phyloP scores from a whole-genome alignment of 2,888 invertebrate genomes.

The Dicyrtomina minuta region DNA sequence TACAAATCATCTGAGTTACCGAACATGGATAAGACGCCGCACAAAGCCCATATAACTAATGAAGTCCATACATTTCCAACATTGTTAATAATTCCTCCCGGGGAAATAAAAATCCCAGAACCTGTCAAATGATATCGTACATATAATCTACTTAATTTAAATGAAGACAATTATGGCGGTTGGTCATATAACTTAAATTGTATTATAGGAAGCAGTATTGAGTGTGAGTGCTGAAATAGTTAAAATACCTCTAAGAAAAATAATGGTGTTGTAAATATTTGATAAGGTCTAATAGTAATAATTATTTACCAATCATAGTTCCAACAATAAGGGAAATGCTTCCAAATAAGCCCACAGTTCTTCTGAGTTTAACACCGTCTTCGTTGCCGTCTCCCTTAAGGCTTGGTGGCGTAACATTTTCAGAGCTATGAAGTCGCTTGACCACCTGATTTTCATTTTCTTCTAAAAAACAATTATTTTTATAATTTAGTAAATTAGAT shows the following conservation, averaged over 20 bases:
- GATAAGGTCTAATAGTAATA: too few species aligned
- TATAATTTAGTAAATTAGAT: conserved; percentile 7
- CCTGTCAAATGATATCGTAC: too few species aligned
- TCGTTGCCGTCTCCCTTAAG: conserved; percentile 64
- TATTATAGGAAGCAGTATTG: too few species aligned
- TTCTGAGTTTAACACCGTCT: conserved; percentile 88
- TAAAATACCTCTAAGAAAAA: too few species aligned
- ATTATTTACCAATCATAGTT: conserved; percentile 87
- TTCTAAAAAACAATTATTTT: conserved; percentile 7
- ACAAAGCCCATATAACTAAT: conserved; percentile 73
- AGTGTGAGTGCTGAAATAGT: too few species aligned
- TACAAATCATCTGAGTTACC: too few species aligned
- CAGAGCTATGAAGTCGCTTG: neutral
- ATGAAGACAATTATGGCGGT: too few species aligned
- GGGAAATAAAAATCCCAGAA: conserved; percentile 83
- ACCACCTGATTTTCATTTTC: conserved; percentile 7
- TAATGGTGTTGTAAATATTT: too few species aligned
- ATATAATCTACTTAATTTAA: too few species aligned
- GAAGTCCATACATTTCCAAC: conserved; percentile 79
- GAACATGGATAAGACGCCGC: conserved; percentile 67
- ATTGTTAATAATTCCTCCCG: conserved; percentile 70
- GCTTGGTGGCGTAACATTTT: neutral
- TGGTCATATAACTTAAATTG: too few species aligned
- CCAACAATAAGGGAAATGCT: conserved; percentile 82
- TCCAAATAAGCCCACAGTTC: conserved; percentile 78